These are phyloP conservation scores for Pristionchus japonicus DNA, from an alignment of 2,888 invertebrate genomes.

Conservation along the genomic window DNA sequence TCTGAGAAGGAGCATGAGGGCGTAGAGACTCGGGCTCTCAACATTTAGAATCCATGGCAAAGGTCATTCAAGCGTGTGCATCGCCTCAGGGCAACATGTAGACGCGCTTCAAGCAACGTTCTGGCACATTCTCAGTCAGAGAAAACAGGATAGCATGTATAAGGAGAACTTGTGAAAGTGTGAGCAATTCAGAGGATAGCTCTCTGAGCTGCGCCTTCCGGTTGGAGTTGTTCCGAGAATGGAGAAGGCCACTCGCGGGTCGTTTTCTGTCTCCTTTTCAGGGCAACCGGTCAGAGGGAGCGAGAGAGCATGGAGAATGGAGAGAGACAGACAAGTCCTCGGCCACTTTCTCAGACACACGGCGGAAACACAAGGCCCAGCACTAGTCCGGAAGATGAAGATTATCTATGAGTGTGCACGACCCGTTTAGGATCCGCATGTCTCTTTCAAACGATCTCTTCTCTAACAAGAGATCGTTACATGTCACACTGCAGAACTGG, in stretches of 20 bases:
- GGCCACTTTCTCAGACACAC: not conserved
- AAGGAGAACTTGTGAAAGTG: not conserved
- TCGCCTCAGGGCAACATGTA: not conserved
- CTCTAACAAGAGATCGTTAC: too few relatives aligned
- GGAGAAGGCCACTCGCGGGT: not conserved
- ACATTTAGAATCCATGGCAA: not conserved
- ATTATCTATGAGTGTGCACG: not conserved
- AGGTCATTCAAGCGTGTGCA: not conserved
- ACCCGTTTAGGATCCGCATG: not conserved
- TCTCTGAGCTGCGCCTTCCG: not conserved
- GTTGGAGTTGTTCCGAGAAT: slow-evolving; percentile 1
- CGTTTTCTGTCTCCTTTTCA: not conserved
- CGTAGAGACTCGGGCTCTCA: too few relatives aligned
- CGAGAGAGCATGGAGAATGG: not conserved
- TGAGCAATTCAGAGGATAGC: not conserved
- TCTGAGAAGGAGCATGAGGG: too few relatives aligned
- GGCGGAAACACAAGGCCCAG: not conserved
- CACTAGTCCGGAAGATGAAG: not conserved
- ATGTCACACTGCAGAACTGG: not conserved
- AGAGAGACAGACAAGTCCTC: not conserved
- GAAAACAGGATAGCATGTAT: too few relatives aligned
- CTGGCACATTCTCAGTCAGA: not conserved
- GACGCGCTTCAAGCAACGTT: too few relatives aligned
- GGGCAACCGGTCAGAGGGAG: not conserved
- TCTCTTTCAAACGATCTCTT: too few relatives aligned